These are phyloP conservation scores for Clupea harengus DNA, from an alignment of 2,113 vertebrate species.

Conservation along the genomic window DNA sequence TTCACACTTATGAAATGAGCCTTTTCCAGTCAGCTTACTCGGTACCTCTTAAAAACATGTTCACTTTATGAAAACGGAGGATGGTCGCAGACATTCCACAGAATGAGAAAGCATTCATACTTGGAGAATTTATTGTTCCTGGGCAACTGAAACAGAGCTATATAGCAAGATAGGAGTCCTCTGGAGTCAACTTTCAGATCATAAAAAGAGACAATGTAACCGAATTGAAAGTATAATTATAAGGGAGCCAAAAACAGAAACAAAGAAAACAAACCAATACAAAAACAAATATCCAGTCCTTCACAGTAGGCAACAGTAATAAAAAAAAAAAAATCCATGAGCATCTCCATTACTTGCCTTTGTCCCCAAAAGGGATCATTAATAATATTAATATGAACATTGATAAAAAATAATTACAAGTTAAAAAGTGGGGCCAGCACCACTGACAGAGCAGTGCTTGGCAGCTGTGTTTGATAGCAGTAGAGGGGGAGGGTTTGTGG, in stretches of 20 bases:
- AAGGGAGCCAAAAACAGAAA: background rate
- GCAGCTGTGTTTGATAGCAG: conserved; percentile 33
- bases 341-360: conserved; percentile 40
- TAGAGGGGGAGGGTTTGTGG: conserved; percentile 19
- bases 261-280: conserved; percentile 38
- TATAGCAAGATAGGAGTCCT: conserved; percentile 45
- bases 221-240: conserved; percentile 44
- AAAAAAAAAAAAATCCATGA: conserved; percentile 49
- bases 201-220: conserved; percentile 33
- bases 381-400: conserved; percentile 65
- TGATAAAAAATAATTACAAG: conserved; percentile 63
- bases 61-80: background rate
- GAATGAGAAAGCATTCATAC: conserved; percentile 22
- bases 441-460: conserved; percentile 38
- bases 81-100: background rate
- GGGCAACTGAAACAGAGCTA: conserved; percentile 48
- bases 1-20: no score
- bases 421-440: conserved; percentile 55
- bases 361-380: conserved; percentile 52
- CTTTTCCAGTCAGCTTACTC: no score
- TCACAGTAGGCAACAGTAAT: conserved; percentile 53
- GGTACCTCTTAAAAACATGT: no score
- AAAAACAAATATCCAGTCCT: conserved; percentile 52
- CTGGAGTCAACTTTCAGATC: conserved; percentile 27
- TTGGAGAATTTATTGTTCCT: conserved; percentile 52